These are phyloP conservation scores for Phengaris arion DNA, from an alignment of 2,888 invertebrate genomes.

Conservation along the genomic window DNA sequence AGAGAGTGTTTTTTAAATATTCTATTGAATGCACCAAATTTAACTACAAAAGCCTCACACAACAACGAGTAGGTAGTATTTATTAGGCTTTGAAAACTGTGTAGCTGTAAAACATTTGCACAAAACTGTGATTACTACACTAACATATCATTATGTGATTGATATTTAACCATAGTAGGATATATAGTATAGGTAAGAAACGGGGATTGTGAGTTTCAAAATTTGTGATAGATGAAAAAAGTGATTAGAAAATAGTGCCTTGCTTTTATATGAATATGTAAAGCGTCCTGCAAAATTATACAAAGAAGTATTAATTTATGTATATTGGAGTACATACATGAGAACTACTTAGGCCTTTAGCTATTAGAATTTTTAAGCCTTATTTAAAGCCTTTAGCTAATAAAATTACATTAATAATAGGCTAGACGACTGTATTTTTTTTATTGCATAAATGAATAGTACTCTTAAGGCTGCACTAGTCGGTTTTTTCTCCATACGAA, in stretches of 20 bases:
- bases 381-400: too few species aligned
- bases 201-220: background rate
- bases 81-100: background rate
- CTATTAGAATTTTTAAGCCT: background rate
- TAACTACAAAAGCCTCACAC: background rate
- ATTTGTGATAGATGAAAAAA: background rate
- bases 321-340: background rate
- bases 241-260: background rate
- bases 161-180: background rate
- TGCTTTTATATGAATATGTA: constrained; percentile 1
- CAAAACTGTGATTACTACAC: constrained; percentile 4
- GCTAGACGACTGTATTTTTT: too few species aligned
- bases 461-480: too few species aligned
- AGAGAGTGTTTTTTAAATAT: background rate
- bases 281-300: background rate
- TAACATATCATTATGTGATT: background rate
- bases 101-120: background rate
- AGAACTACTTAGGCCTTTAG: background rate
- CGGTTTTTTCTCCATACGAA: too few species aligned
- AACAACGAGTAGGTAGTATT: background rate
- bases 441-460: too few species aligned
- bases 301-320: background rate
- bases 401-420: too few species aligned
- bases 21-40: background rate
- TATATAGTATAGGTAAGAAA: background rate